A percentile compares a stretch with the other conserved stretches of the same genome.
Conservation (phyloP, 2,888 invertebrate species). For the Octodonta nipae region DNA sequence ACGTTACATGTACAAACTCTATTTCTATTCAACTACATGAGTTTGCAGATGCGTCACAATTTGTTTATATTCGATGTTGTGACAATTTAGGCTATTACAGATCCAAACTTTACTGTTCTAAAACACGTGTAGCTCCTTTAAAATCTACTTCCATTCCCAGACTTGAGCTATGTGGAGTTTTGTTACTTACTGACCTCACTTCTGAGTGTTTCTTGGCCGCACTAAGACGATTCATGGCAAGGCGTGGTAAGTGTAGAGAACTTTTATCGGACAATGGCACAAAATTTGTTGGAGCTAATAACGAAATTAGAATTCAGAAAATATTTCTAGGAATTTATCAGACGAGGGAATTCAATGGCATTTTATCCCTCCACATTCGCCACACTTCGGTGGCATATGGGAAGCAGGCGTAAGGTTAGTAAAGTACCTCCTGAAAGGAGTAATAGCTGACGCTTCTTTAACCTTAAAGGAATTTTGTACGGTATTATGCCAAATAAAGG, state of each 20-base stretch:
- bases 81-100: background rate
- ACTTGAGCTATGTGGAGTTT: too few species aligned
- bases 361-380: conserved; percentile 11
- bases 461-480: conserved; percentile 20
- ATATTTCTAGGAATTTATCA: conserved; percentile 1
- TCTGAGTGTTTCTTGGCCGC: conserved; percentile 16
- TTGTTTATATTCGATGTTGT: background rate
- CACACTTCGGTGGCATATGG: conserved; percentile 15
- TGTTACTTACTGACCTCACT: conserved; percentile 9
- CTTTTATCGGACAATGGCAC: conserved; percentile 19
- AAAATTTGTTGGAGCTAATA: conserved; percentile 13
- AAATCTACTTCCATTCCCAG: background rate
- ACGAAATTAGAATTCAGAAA: conserved; percentile 5
- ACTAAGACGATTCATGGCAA: conserved; percentile 16
- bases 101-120: background rate
- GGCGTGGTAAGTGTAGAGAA: conserved; percentile 14
- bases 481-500: conserved; percentile 16
- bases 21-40: background rate
- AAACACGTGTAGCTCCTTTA: background rate
- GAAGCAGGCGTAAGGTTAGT: conserved; percentile 10
- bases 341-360: conserved; percentile 9
- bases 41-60: too few species aligned
- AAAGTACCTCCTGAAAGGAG: conserved; percentile 8
- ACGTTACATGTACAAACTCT: background rate
- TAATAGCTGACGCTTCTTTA: conserved; percentile 14